Base-by-base conservation (phyloP, 2,113 vertebrate genomes). In the Acanthochromis polyacanthus region DNA sequence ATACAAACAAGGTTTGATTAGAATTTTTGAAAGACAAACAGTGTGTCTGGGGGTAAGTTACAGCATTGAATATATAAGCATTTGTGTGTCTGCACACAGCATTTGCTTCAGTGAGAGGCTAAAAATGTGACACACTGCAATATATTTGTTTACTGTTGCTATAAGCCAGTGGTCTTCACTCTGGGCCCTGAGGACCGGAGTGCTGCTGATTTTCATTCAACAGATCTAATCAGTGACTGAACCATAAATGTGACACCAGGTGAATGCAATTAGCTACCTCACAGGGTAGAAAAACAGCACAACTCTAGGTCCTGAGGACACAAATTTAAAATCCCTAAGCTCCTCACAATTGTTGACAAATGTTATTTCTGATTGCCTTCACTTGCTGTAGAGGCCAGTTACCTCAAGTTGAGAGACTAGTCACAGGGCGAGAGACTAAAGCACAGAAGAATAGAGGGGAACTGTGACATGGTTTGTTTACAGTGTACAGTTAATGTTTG, bases 171-270 rank as follows among this genome's bases (percentile, higher is more conserved):
- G 66, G 78, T 79, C 84, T 81, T 80, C 50, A 71, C 4, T 43
- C 45, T 12, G 28, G 32, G 22, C 71, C 81, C 71, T 0, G 51
- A 30, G 72, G 83, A 75, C 40, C 57, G 17, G 70, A 81, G 60
- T 32, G 43, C 68, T 64, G 78, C 55, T 60, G 68, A 69, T 73
- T 80, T 84, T 88, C 81, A 82, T 81, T 86, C 71, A 43, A 63
- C 71, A 87, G 87, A 87, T 91, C 53, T 10, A 89, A 91, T 81
- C 77, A 89, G 72, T 1, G 58, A 52, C 65, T 75, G 78, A 87
- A 80, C 78, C 80, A 82, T 75, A 81, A 36, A 76, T 76, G 80
- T 65, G 79, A 88, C 23, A 19, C 52, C 71, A 64, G 75, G 76
- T 71, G 61, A 88, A 89, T 87, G 78, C 65, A 76, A 88, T 92